Conservation (phyloP, 2,888 invertebrate genomes). For the Tipula unca region DNA sequence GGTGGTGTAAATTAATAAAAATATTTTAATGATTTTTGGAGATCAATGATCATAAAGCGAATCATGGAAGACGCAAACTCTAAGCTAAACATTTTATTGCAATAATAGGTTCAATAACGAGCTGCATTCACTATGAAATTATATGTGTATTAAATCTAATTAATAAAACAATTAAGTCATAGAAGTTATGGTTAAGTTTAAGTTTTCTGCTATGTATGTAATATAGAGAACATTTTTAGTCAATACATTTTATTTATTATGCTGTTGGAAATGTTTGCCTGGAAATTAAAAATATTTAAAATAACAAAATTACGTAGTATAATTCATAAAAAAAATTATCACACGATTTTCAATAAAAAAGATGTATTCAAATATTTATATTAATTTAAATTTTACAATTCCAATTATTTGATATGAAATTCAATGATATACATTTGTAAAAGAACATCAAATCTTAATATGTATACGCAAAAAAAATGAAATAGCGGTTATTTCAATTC, state of each 20-base stretch:
- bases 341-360: not conserved
- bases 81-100: too few relatives aligned
- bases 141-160: not conserved
- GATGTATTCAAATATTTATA: not conserved
- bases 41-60: too few relatives aligned
- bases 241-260: not conserved
- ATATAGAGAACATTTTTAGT: too few relatives aligned
- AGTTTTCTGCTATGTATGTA: not conserved
- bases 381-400: not conserved
- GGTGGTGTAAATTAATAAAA: too few relatives aligned
- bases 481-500: not conserved
- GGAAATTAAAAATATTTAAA: not conserved
- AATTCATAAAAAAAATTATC: not conserved
- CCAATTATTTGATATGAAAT: not conserved
- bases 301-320: not conserved
- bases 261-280: not conserved
- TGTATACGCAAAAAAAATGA: not conserved
- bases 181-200: not conserved
- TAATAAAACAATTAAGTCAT: not conserved
- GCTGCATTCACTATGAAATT: not conserved
- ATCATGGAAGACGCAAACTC: too few relatives aligned
- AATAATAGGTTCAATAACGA: too few relatives aligned
- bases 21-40: too few relatives aligned
- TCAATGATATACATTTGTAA: not conserved
- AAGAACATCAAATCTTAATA: not conserved